phyloP scores from a whole-genome alignment of 2,797 vertebrate species.

The Mus spretus region DNA sequence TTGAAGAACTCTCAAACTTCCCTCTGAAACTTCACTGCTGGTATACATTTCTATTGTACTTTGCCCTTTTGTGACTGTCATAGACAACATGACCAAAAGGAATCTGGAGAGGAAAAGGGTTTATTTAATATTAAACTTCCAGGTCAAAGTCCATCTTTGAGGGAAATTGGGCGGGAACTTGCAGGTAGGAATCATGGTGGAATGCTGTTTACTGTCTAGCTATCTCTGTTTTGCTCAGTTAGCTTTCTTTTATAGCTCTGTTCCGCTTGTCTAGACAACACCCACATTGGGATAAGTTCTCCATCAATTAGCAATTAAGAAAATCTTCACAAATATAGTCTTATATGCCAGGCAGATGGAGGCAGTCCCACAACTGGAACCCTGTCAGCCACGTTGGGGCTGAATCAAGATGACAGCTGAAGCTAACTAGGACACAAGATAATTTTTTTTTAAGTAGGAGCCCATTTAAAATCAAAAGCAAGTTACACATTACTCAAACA shows the following conservation, averaged over 20 bases:
- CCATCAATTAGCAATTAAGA: not conserved
- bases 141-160: not conserved
- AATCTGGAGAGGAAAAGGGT: not conserved
- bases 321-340: not conserved
- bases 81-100: not conserved
- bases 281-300: not conserved
- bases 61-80: not conserved
- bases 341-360: not conserved
- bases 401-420: not conserved
- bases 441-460: not conserved
- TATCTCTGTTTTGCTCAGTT: not conserved
- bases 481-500: not conserved
- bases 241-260: not conserved
- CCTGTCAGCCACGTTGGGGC: not conserved
- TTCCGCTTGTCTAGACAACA: not conserved
- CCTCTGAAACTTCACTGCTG: not conserved
- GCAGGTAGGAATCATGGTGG: not conserved
- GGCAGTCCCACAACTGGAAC: not conserved
- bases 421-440: not conserved
- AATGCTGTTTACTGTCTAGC: not conserved
- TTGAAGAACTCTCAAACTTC: not conserved
- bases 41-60: not conserved
- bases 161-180: not conserved
- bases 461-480: not conserved
- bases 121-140: not conserved